Evolutionary conservation across 2,888 invertebrate genomes (phyloP).

Genomic region (Lithophane socia): DNA sequence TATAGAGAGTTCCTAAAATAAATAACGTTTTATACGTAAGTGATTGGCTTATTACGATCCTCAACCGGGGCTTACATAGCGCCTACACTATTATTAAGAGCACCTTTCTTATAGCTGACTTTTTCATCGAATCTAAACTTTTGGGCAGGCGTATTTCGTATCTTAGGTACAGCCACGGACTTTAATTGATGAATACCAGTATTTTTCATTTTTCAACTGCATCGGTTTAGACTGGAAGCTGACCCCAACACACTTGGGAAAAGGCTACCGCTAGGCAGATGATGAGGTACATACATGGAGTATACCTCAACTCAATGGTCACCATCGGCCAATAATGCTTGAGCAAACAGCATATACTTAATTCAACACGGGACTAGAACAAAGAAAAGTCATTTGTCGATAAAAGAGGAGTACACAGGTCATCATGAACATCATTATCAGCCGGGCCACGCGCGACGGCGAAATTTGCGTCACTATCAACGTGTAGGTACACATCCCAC

Average conservation of each 20-base stretch:
- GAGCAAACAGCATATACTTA: too few species aligned
- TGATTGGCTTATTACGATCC: not conserved
- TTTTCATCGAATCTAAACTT: not conserved
- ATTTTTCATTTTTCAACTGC: too few species aligned
- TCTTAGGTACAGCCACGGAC: too few species aligned
- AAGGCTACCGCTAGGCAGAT: too few species aligned
- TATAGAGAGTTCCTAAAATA: constrained; percentile 47
- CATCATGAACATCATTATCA: not conserved
- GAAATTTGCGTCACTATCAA: not conserved
- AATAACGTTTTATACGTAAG: not conserved
- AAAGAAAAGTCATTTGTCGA: not conserved
- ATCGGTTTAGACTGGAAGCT: too few species aligned
- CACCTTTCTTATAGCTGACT: not conserved
- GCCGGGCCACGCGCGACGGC: not conserved
- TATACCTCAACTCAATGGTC: not conserved
- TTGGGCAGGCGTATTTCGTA: too few species aligned
- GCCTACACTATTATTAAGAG: not conserved
- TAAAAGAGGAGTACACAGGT: not conserved
- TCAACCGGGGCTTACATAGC: not conserved
- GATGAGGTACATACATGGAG: too few species aligned
- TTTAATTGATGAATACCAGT: too few species aligned
- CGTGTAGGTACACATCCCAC: not conserved
- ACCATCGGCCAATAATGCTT: not conserved
- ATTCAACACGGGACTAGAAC: not conserved
- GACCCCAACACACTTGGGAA: too few species aligned